Percentiles rank a stretch among this genome's conserved stretches.
These are phyloP conservation scores for Papilio demoleus DNA, from an alignment of 2,888 invertebrate genomes.

Conservation along the genomic window DNA sequence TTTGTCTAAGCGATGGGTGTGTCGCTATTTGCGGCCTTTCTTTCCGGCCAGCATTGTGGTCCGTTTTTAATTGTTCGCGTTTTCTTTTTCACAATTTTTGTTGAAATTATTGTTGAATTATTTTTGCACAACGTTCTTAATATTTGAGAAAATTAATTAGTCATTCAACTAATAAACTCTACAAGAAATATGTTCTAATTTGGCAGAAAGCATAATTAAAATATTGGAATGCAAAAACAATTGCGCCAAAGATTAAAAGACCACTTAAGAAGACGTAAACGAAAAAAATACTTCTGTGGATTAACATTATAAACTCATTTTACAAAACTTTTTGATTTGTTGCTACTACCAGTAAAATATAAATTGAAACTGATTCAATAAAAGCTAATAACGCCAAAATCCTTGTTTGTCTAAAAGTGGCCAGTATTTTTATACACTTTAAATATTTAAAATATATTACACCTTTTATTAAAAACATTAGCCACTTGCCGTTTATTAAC, in stretches of 20 bases:
- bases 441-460: background rate
- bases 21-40: conserved; percentile 38
- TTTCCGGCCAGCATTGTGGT: conserved; percentile 56
- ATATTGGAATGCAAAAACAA: too few relatives aligned
- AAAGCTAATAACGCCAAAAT: too few relatives aligned
- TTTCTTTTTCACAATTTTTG: conserved; percentile 49
- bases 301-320: too few relatives aligned
- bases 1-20: conserved; percentile 43
- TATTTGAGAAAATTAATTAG: background rate
- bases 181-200: background rate
- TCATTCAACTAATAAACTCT: background rate
- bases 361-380: too few relatives aligned
- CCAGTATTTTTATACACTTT: background rate
- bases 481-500: conserved; percentile 25
- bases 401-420: too few relatives aligned
- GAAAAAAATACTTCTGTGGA: too few relatives aligned
- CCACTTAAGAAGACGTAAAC: too few relatives aligned
- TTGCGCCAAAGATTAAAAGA: too few relatives aligned
- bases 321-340: too few relatives aligned
- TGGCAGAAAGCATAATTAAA: background rate
- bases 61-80: conserved; percentile 56
- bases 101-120: conserved; percentile 30
- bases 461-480: background rate
- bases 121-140: background rate
- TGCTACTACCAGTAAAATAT: too few relatives aligned